Base-by-base conservation (phyloP, 2,797 vertebrate species). In the Phrynocephalus vlangalii region DNA sequence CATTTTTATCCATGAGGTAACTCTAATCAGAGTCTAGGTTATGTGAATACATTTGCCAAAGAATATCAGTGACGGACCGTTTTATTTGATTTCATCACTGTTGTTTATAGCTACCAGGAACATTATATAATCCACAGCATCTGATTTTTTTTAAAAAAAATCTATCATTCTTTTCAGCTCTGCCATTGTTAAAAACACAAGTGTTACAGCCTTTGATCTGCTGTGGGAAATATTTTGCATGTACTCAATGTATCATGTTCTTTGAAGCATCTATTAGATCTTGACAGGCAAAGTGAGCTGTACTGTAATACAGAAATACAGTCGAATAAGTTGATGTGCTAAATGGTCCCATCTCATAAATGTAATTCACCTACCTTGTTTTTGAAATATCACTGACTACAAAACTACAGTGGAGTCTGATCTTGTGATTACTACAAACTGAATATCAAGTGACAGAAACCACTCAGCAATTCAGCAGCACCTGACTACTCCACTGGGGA, bases 181-280 rank as follows among this genome's bases (percentile, higher is more conserved):
- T 75, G 63, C 6, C 9, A 38, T 67, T 67, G 70, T 16, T 63
- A 87, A 71, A 86, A 44, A 68, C 30, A 56, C 78, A 88, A 88
- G 63, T 6, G 28, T 11, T 75, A 79, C 68, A 70, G 56, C 83
- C 87, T 88, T 88, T 88, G 87, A 88, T 88, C 87, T 88, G 79
- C 71, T 85, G 84, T 88, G 87, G 87, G 83, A 88, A 88, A 85
- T 70, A 50, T 76, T 88, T 85, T 88, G 83, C 87, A 82, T 88
- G 72, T 77, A 72, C 72, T 70, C 48, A 85, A 85, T 85, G 83
- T 85, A 85, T 85, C 87, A 77, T 88, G 79, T 85, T 88, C 79
- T n/a, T 85, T 76, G 87, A 82, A 33, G 72, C 83, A 82, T 85
- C 87, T 85, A 82, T 85, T 85, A 88, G 60, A 85, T 76, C 83